Percentiles rank a stretch among this genome's conserved stretches.
Evolutionary conservation across 2,888 invertebrate genomes (phyloP).

Genomic region (Platycnemis pennipes): DNA sequence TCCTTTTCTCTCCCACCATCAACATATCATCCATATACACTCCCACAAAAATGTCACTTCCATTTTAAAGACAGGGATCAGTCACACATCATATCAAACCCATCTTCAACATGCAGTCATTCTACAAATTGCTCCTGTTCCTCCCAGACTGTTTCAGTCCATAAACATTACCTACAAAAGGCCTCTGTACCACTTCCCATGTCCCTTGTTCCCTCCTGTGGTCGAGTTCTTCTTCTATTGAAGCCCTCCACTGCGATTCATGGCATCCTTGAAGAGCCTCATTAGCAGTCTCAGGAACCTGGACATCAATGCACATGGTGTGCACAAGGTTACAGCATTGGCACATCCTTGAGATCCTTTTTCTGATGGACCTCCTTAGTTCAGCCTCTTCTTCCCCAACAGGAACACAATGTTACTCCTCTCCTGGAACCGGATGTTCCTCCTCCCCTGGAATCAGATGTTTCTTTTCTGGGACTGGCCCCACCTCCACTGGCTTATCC

Average conservation of each 20-base stretch:
- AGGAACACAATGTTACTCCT: no score
- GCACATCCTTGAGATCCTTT: slow-evolving; percentile 26
- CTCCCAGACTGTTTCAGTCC: not conserved
- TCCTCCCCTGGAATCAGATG: no score
- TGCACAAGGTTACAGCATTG: slow-evolving; percentile 11
- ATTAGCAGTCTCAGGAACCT: slow-evolving; percentile 32
- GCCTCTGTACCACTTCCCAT: slow-evolving; percentile 42
- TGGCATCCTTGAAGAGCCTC: slow-evolving; percentile 50
- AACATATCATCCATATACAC: slow-evolving; percentile 48
- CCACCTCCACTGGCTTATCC: not conserved
- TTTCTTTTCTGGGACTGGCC: not conserved
- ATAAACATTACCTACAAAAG: not conserved
- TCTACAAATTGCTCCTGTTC: not conserved
- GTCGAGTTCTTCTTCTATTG: slow-evolving; percentile 42
- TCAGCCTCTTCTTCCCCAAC: not conserved
- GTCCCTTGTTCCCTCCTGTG: slow-evolving; percentile 46
- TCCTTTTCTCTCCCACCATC: no score
- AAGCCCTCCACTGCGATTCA: slow-evolving; percentile 31
- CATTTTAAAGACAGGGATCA: slow-evolving; percentile 28
- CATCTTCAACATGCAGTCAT: slow-evolving; percentile 20
- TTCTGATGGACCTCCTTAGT: not conserved
- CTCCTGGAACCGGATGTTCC: no score
- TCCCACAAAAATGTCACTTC: not conserved
- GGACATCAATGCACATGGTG: not conserved
- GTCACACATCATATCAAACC: slow-evolving; percentile 41